phyloP scores from a whole-genome alignment of 1,140 invertebrate genomes.

The Papilio polytes region DNA sequence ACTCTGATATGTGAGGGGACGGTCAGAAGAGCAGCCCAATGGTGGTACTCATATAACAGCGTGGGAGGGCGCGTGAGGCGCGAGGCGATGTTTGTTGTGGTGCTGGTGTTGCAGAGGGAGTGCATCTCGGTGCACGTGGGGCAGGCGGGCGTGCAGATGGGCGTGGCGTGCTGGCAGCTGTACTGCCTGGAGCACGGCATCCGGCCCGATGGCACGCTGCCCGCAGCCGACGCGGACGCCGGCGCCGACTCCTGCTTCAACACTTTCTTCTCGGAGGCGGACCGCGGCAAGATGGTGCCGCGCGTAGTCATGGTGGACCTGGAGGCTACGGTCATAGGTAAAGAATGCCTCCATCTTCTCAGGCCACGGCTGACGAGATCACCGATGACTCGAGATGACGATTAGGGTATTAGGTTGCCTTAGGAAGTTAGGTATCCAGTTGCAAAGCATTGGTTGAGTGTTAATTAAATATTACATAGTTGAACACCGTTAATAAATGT shows the following conservation, averaged over 20 bases:
- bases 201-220: slow-evolving; percentile 88
- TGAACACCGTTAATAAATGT: no score
- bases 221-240: slow-evolving; percentile 67
- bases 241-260: slow-evolving; percentile 82
- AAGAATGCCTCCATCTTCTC: slow-evolving; percentile 7
- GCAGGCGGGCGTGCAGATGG: slow-evolving; percentile 95
- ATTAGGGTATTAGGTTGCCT: no score
- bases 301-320: slow-evolving; percentile 92
- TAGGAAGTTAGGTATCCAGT: no score
- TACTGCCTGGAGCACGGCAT: slow-evolving; percentile 94
- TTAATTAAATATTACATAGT: no score
- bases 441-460: no score
- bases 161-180: slow-evolving; percentile 92
- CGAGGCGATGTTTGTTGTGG: slow-evolving; percentile 9
- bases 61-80: not conserved
- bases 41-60: no score
- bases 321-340: slow-evolving; percentile 89
- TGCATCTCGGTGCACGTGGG: slow-evolving; percentile 93
- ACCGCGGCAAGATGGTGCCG: slow-evolving; percentile 89
- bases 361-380: not conserved
- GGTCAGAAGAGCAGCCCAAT: no score
- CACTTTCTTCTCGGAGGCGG: slow-evolving; percentile 86
- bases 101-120: slow-evolving; percentile 82
- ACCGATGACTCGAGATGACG: no score
- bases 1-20: no score